These are phyloP conservation scores for Cheiracanthium punctorium DNA, from an alignment of 2,888 invertebrate species.

Conservation along the genomic window DNA sequence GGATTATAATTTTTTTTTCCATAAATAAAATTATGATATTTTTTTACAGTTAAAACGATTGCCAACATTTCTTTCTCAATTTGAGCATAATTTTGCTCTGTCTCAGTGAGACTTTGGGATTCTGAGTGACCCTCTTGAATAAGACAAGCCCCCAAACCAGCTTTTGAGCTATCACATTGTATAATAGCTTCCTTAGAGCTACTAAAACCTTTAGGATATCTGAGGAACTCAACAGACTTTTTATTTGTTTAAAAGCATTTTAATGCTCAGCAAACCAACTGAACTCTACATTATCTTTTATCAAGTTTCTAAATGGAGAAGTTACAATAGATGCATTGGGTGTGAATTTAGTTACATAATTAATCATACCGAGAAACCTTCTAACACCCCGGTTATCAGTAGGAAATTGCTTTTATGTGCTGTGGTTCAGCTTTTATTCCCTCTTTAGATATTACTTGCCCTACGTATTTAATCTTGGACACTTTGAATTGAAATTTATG, in stretches of 20 bases:
- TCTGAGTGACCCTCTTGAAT: constrained; percentile 18
- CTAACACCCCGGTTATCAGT: not conserved
- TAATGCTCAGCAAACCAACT: not conserved
- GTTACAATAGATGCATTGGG: constrained; percentile 8
- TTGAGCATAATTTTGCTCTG: constrained; percentile 6
- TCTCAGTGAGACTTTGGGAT: constrained; percentile 18
- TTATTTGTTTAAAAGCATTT: not conserved
- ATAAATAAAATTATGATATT: constrained; percentile 21
- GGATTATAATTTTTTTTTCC: too few species aligned
- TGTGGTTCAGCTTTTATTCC: not conserved
- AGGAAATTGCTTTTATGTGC: constrained; percentile 1
- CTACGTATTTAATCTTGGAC: not conserved
- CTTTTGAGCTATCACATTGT: constrained; percentile 39
- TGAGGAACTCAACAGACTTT: not conserved
- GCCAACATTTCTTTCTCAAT: constrained; percentile 28
- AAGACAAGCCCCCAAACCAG: constrained; percentile 10
- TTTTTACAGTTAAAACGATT: not conserved
- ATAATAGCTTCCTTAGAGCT: not conserved
- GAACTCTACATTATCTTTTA: constrained; percentile 20
- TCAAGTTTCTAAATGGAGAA: not conserved
- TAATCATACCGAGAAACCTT: constrained; percentile 20
- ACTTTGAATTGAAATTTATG: constrained; percentile 14
- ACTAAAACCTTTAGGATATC: not conserved
- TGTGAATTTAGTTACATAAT: constrained; percentile 20
- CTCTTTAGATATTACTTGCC: not conserved